Evolutionary conservation across 37 sponge, comb jelly and placozoan species (phyloP).

Genomic region (Amphimedon queenslandica): DNA sequence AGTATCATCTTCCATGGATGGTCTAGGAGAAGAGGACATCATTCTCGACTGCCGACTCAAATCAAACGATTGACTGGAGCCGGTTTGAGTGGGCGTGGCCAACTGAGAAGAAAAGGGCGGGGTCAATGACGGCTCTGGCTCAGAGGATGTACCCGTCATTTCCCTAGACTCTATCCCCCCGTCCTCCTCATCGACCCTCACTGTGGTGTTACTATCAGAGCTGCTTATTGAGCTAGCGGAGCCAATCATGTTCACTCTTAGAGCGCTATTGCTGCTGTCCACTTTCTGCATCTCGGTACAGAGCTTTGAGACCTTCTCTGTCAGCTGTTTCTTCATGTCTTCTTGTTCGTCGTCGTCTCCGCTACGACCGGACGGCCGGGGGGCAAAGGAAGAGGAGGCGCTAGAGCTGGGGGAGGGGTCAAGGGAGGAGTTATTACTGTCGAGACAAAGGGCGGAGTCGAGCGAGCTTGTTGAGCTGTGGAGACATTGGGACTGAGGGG

Average conservation of each 20-base stretch:
- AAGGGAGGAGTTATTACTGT: constrained; percentile 58
- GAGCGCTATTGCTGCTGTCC: background rate
- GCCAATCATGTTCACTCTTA: background rate
- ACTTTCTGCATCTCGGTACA: constrained; percentile 1
- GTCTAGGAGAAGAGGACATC: too few relatives aligned
- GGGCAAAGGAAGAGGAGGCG: constrained; percentile 70
- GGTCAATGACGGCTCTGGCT: background rate
- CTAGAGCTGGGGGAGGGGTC: constrained; percentile 68
- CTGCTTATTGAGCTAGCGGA: constrained; percentile 5
- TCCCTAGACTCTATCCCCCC: too few relatives aligned
- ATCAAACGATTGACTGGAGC: background rate
- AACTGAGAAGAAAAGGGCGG: background rate
- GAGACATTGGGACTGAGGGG: background rate
- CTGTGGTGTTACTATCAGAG: background rate
- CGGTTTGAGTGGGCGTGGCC: background rate
- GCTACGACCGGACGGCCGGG: constrained; percentile 21
- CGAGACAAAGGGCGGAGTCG: constrained; percentile 65
- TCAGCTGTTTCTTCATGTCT: constrained; percentile 1
- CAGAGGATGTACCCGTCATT: background rate
- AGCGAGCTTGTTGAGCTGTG: constrained; percentile 57
- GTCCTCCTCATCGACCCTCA: background rate
- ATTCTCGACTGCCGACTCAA: background rate
- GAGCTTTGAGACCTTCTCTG: constrained; percentile 7
- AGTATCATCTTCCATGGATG: background rate
- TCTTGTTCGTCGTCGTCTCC: background rate